A percentile compares a stretch with the other conserved stretches of the same genome.
Conservation (phyloP, 2,797 vertebrate species). For the Phrynocephalus vlangalii region DNA sequence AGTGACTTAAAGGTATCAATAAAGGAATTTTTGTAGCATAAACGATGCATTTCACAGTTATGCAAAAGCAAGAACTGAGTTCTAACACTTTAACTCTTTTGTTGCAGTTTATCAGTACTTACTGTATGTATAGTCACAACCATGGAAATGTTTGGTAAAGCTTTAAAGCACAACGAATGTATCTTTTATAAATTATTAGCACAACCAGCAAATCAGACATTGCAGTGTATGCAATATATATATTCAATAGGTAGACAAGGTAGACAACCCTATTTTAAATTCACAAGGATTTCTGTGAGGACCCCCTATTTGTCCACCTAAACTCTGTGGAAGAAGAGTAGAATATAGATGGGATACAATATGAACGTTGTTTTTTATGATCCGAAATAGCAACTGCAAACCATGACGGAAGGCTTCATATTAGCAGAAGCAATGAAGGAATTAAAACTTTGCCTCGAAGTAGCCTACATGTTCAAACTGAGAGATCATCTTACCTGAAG, state of each 20-base stretch:
- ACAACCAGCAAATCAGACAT: neutral
- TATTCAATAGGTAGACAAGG: neutral
- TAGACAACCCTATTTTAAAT: neutral
- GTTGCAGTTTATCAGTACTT: neutral
- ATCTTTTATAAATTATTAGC: neutral
- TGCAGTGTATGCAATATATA: neutral
- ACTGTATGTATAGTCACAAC: neutral
- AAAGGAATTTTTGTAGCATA: neutral
- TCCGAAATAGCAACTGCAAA: neutral
- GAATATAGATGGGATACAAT: neutral
- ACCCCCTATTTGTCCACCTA: neutral
- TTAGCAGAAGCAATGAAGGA: neutral
- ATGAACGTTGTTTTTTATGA: neutral
- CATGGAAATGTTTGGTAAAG: neutral
- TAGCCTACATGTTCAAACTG: slow-evolving; percentile 11
- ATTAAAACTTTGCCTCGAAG: neutral
- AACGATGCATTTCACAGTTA: neutral
- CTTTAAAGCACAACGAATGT: neutral
- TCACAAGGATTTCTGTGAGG: neutral
- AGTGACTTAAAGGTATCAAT: slow-evolving; percentile 14
- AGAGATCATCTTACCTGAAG: slow-evolving; percentile 29
- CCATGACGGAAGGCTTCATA: neutral
- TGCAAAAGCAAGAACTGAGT: neutral
- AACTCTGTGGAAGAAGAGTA: neutral
- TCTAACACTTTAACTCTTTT: neutral